Evolutionary conservation across 2,888 invertebrate species (phyloP).

Genomic region (Lasius fuliginosus): DNA sequence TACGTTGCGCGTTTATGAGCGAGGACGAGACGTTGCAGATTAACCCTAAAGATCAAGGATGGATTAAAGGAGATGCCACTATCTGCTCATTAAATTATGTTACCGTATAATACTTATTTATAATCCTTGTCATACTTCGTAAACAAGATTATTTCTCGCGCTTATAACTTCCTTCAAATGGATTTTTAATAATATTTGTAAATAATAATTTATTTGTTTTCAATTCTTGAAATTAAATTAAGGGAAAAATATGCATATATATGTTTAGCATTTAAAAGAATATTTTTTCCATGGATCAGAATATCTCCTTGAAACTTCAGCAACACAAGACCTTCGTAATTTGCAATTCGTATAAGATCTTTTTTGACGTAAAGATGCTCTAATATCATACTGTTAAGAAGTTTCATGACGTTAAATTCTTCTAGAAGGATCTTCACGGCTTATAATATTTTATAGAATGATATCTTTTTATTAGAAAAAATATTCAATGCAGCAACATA

Average conservation of each 20-base stretch:
- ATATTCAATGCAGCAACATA: background rate
- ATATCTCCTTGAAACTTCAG: background rate
- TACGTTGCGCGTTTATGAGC: background rate
- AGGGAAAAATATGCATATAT: background rate
- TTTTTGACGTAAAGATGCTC: background rate
- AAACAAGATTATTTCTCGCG: conserved; percentile 4
- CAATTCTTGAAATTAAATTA: background rate
- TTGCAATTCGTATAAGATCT: conserved; percentile 29
- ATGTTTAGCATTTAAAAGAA: background rate
- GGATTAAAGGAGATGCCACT: background rate
- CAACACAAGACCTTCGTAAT: background rate
- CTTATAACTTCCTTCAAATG: background rate
- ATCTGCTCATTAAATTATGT: conserved; percentile 30
- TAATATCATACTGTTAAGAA: conserved; percentile 12
- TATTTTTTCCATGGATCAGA: background rate
- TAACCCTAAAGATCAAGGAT: background rate
- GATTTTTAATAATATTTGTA: background rate
- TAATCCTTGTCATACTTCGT: background rate
- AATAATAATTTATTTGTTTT: conserved; percentile 8
- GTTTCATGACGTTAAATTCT: background rate
- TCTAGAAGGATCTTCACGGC: background rate
- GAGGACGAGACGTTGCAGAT: background rate
- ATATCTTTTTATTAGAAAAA: conserved; percentile 8
- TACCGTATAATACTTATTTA: background rate
- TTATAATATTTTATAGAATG: background rate